phyloP scores from a whole-genome alignment of 2,888 invertebrate genomes.

The Ramazzottius varieornatus region DNA sequence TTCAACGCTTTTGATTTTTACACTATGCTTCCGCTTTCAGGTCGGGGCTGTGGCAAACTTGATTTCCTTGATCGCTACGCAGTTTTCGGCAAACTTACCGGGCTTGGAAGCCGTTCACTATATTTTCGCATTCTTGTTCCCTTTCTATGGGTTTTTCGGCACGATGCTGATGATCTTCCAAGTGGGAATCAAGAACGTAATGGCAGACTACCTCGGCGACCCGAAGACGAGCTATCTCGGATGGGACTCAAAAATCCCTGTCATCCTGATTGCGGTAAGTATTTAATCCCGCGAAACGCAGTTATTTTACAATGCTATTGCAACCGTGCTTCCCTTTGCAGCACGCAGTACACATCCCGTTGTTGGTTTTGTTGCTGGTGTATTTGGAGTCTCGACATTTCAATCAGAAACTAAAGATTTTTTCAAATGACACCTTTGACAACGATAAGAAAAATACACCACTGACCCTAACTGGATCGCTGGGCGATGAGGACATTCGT shows the following conservation, averaged over 20 bases:
- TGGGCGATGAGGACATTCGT: neutral
- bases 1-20: neutral
- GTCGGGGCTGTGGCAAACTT: constrained; percentile 43
- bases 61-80: constrained; percentile 40
- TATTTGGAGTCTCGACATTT: neutral
- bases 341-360: constrained; percentile 1
- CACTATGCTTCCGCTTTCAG: constrained; percentile 12
- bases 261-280: constrained; percentile 14
- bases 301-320: no score
- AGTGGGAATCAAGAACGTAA: constrained; percentile 22
- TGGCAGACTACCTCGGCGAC: constrained; percentile 8
- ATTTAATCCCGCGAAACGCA: neutral
- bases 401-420: no score
- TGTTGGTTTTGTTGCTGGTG: neutral
- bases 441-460: no score
- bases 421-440: no score
- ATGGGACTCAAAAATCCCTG: constrained; percentile 13
- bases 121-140: constrained; percentile 42
- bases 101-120: no score
- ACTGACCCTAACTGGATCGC: no score
- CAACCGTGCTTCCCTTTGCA: no score
- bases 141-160: constrained; percentile 55
- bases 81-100: constrained; percentile 26
- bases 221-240: constrained; percentile 15
- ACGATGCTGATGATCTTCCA: constrained; percentile 52